Evolutionary conservation across 2,113 vertebrate genomes (phyloP), one percentile per base, ranked within the genome.

Genomic region (Procapra przewalskii): DNA sequence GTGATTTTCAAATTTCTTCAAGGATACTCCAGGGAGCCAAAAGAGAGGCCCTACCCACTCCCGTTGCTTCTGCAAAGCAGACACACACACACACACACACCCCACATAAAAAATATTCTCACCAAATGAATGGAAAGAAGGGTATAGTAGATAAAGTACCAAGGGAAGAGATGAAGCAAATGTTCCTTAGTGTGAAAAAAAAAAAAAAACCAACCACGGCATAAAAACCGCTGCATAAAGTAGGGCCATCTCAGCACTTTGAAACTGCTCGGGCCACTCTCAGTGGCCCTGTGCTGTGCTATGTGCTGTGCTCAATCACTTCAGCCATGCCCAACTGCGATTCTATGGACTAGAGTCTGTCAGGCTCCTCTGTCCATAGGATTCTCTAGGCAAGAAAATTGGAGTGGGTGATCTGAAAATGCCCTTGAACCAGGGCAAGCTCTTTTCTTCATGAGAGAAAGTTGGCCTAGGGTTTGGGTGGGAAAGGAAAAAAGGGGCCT

Each of bases 1-100:
- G 52, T n/a, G 29, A 62, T 90, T 82, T 85, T 96, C 62, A 97
- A 75, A 87, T 1, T 45, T 92, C 96, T 62, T 71, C n/a, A 80
- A 36, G 17, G 67, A 13, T 11, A 75, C 29, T 59, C 87, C 59
- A 80, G 25, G 27, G 36, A 87, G 23, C 6, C 50, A 79, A 86
- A 84, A 57, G 31, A 89, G 36, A 27, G 82, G 7, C 7, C 25
- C 40, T 86, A 55, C 50, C 23, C 54, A 55, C 17, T 83, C 79
- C 12, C 4, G 12, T 13, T 52, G 15, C 57, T 48, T 43, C 31
- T 80, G 31, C 29, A 81, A 52, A 33, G 17, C 31, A 81, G 2
- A 80, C 15, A 80, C n/a, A 71, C 0, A 23, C 67, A 19, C 7
- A n/a, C 6, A 10, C n/a, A 71, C 64, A 67, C 21, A 13, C 10